Evolutionary conservation across 2,888 invertebrate species (phyloP).

Genomic region (Bimastos eiseni): DNA sequence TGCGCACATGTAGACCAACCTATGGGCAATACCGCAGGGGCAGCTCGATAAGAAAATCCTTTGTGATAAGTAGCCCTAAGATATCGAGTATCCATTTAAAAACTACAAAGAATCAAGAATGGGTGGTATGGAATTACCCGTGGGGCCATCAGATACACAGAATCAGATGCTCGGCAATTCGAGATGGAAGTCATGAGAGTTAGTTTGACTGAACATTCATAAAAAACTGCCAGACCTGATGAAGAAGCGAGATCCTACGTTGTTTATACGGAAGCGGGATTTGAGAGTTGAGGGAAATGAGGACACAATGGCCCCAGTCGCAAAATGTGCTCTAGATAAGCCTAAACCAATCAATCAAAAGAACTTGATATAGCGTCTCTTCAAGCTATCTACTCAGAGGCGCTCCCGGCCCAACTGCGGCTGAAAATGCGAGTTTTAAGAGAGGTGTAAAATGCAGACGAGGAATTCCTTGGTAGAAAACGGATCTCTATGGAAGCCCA

Average conservation of each 20-base stretch:
- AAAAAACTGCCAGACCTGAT: background rate
- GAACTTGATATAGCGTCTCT: no score
- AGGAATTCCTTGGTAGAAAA: no score
- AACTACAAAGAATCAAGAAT: background rate
- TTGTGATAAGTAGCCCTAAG: background rate
- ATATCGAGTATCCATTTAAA: background rate
- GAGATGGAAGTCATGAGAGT: background rate
- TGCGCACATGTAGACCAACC: no score
- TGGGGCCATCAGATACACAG: background rate
- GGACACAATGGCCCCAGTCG: background rate
- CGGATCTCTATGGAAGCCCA: no score
- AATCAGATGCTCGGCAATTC: background rate
- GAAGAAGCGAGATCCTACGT: background rate
- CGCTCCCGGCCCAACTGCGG: no score
- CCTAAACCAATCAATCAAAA: background rate
- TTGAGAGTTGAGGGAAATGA: background rate
- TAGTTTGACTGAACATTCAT: background rate
- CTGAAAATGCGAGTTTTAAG: no score
- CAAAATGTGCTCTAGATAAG: background rate
- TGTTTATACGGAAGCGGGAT: background rate
- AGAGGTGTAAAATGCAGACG: no score
- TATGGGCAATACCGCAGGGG: background rate
- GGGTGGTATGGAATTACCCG: background rate
- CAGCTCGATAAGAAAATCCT: background rate
- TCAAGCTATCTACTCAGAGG: no score